Conservation (phyloP, 2,797 vertebrate species). For the Amphiprion clarkii region DNA sequence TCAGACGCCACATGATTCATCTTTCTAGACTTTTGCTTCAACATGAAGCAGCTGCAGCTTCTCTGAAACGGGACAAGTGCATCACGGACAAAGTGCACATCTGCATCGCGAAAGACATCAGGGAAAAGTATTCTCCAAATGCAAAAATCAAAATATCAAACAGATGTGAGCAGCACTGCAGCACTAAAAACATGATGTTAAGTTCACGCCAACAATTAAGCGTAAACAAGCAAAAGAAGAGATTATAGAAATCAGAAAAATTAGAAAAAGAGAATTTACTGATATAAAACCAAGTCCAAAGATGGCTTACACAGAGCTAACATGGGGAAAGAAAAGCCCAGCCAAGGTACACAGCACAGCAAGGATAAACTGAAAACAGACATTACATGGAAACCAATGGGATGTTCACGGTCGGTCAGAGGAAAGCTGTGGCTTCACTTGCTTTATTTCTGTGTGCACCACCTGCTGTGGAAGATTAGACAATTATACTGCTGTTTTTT, state of each 20-base stretch:
- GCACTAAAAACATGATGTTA: background rate
- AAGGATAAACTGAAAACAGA: constrained; percentile 21
- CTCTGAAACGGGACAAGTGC: constrained; percentile 1
- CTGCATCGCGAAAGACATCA: constrained; percentile 18
- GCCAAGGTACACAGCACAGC: background rate
- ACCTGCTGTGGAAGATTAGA: constrained; percentile 72
- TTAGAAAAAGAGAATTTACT: background rate
- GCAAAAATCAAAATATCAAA: background rate
- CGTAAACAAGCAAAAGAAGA: background rate
- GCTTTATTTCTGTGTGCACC: constrained; percentile 62
- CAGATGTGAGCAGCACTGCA: constrained; percentile 18
- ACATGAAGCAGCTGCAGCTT: constrained; percentile 37
- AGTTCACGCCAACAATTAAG: background rate
- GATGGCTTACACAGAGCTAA: constrained; percentile 1
- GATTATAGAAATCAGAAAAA: background rate
- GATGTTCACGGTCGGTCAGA: constrained; percentile 2
- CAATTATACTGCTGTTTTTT: constrained; percentile 64
- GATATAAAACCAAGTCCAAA: background rate
- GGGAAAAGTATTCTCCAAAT: constrained; percentile 2
- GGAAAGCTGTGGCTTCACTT: constrained; percentile 20
- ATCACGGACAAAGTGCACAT: constrained; percentile 29
- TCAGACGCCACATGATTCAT: background rate
- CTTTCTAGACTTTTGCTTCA: background rate
- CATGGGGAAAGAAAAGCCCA: background rate
- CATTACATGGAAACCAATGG: constrained; percentile 46